These are phyloP conservation scores for Protobothrops mucrosquamatus DNA, from an alignment of 2,113 vertebrate species.

Conservation along the genomic window DNA sequence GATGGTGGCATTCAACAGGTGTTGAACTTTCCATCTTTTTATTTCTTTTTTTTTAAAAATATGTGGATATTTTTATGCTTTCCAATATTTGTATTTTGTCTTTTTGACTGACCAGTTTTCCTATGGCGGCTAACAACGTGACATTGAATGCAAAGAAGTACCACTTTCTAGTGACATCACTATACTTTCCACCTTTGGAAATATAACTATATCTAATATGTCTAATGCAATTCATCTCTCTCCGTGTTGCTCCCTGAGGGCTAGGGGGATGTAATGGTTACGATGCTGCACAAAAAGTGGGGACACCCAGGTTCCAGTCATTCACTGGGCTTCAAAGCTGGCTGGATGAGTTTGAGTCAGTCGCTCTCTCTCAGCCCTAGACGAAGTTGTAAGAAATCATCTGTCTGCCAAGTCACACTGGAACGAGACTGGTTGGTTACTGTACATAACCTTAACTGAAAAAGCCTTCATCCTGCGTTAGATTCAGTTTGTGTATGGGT, in stretches of 20 bases:
- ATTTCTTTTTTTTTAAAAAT: background rate
- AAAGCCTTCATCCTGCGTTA: background rate
- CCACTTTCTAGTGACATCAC: background rate
- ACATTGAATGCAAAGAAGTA: background rate
- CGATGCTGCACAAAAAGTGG: background rate
- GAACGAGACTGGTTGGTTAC: background rate
- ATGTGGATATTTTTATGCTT: background rate
- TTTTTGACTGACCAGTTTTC: background rate
- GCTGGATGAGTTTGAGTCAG: background rate
- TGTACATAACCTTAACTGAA: background rate
- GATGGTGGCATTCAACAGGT: background rate
- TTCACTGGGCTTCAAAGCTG: background rate
- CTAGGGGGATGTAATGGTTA: background rate
- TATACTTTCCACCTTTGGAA: background rate
- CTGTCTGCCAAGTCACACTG: background rate
- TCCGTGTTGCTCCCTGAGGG: background rate
- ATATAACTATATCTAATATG: background rate
- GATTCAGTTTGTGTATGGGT: background rate
- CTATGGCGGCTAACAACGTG: background rate
- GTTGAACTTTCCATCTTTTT: background rate
- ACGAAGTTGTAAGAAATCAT: background rate
- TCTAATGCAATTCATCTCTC: background rate
- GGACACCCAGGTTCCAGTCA: background rate
- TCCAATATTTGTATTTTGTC: background rate
- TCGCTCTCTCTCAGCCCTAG: background rate